These are phyloP conservation scores for Gastracanthus pulcherrimus DNA, from an alignment of 2,888 invertebrate species.

Conservation along the genomic window DNA sequence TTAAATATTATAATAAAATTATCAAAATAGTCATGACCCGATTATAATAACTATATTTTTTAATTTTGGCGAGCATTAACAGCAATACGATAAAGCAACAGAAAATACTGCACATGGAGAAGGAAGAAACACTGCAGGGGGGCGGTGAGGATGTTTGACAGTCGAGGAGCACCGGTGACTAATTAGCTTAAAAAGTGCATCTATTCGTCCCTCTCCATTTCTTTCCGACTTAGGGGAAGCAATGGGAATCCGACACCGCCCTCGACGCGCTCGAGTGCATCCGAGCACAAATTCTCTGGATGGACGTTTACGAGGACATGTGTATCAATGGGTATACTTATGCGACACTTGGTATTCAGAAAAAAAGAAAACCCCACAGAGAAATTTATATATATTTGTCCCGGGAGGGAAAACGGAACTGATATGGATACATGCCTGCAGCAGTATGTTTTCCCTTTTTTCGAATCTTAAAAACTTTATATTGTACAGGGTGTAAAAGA, in stretches of 20 bases:
- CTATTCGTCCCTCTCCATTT: constrained; percentile 20
- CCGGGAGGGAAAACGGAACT: constrained; percentile 5
- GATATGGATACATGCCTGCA: constrained; percentile 9
- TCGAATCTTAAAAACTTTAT: background rate
- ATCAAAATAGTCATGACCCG: too few relatives aligned
- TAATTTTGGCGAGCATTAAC: too few relatives aligned
- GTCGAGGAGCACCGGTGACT: constrained; percentile 37
- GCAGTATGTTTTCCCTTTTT: background rate
- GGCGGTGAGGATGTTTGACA: constrained; percentile 50
- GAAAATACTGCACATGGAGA: background rate
- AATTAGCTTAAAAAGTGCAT: constrained; percentile 48
- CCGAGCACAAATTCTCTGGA: constrained; percentile 35
- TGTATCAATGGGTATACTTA: constrained; percentile 12
- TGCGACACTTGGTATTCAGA: background rate
- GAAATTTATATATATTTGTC: background rate
- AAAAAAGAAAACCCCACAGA: background rate
- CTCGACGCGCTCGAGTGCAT: constrained; percentile 39
- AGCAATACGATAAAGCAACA: background rate
- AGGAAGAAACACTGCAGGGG: constrained; percentile 41
- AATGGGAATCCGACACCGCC: constrained; percentile 38
- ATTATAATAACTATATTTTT: too few relatives aligned
- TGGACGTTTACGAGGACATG: constrained; percentile 46
- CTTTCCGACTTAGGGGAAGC: background rate
- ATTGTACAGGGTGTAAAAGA: too few relatives aligned
- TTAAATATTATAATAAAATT: too few relatives aligned